These are phyloP conservation scores for Panopea generosa DNA, from an alignment of 2,888 invertebrate species.

Conservation along the genomic window DNA sequence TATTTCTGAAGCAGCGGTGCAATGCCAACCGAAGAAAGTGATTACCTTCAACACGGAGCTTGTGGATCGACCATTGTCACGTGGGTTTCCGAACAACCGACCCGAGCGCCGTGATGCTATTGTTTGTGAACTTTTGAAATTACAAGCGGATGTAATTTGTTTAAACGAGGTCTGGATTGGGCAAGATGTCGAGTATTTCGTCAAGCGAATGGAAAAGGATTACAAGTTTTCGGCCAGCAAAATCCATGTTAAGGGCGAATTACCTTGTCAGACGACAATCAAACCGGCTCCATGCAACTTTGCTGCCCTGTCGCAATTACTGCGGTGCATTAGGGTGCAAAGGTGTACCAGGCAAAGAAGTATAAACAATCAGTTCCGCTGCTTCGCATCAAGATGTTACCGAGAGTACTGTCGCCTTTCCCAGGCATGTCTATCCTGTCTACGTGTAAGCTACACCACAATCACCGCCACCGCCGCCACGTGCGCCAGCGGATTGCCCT, in stretches of 20 bases:
- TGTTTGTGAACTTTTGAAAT: constrained; percentile 21
- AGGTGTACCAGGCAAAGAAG: constrained; percentile 11
- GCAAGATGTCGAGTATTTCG: constrained; percentile 38
- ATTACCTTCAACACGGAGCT: constrained; percentile 46
- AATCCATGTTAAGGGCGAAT: constrained; percentile 24
- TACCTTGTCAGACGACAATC: constrained; percentile 21
- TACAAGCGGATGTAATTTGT: constrained; percentile 46
- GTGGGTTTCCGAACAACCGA: constrained; percentile 17
- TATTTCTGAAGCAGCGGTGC: constrained; percentile 38
- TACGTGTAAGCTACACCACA: constrained; percentile 6
- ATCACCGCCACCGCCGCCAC: not conserved
- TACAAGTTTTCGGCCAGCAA: constrained; percentile 41
- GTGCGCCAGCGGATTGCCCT: constrained; percentile 32
- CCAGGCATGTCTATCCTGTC: constrained; percentile 42
- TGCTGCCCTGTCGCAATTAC: not conserved
- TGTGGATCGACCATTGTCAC: constrained; percentile 18
- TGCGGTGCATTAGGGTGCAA: constrained; percentile 10
- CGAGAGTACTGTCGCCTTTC: constrained; percentile 11
- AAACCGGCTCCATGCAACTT: constrained; percentile 22
- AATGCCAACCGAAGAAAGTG: constrained; percentile 25
- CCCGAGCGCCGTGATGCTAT: constrained; percentile 34
- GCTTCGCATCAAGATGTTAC: constrained; percentile 12
- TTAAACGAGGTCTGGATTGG: constrained; percentile 54
- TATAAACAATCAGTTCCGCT: too few species aligned
- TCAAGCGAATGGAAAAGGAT: constrained; percentile 5